A percentile compares a stretch with the other conserved stretches of the same genome.
Evolutionary conservation across 2,113 vertebrate genomes (phyloP).

Genomic region (Sarotherodon lohbergeri): DNA sequence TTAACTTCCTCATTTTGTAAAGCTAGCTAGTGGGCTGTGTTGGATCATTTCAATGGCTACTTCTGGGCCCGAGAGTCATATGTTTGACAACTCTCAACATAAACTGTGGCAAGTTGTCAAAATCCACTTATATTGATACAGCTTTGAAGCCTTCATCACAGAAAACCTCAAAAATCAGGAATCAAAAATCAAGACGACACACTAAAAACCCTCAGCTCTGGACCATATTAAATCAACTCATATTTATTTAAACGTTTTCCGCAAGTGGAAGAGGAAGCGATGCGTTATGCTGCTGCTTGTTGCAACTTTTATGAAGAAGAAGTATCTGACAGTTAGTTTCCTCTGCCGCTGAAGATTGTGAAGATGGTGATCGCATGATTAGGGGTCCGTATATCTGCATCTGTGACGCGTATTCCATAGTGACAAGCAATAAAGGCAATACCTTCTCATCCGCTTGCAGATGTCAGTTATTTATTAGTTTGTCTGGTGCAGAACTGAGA

Average conservation of each 20-base stretch:
- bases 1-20: not conserved
- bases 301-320: not conserved
- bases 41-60: not conserved
- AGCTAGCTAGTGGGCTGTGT: not conserved
- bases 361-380: not conserved
- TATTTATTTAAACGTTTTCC: not conserved
- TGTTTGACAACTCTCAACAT: not conserved
- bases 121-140: not conserved
- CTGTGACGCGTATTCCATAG: not conserved
- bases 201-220: not conserved
- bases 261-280: not conserved
- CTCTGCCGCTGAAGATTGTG: not conserved
- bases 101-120: not conserved
- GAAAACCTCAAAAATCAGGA: not conserved
- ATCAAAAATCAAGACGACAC: not conserved
- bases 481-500: not conserved
- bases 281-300: not conserved
- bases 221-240: not conserved
- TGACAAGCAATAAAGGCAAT: not conserved
- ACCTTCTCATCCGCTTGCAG: not conserved
- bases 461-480: not conserved
- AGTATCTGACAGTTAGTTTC: not conserved
- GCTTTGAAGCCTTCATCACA: not conserved
- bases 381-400: not conserved
- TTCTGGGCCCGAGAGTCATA: not conserved